A percentile compares a stretch with the other conserved stretches of the same genome.
phyloP scores from a whole-genome alignment of 1,140 invertebrate species.

The Pseudomyrmex cubaensis region DNA sequence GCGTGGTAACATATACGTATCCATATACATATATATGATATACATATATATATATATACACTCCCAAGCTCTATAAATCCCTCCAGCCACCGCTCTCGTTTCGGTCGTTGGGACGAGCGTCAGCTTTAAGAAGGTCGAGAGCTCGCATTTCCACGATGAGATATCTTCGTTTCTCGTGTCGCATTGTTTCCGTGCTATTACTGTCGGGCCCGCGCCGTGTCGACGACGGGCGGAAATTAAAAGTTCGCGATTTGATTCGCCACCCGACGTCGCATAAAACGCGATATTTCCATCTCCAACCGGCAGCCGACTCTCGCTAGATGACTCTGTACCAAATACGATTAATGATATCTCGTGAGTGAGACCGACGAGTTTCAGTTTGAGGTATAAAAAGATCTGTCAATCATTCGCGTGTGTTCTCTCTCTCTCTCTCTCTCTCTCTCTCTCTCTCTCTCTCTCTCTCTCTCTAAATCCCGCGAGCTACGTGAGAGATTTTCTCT shows the following conservation, averaged over 20 bases:
- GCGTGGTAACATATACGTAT: neutral
- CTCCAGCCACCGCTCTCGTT: neutral
- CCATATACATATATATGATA: too few species aligned
- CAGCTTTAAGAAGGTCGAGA: conserved; percentile 37
- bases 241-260: conserved; percentile 56
- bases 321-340: conserved; percentile 20
- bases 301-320: conserved; percentile 21
- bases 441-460: neutral
- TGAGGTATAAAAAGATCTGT: neutral
- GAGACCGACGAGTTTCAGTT: neutral
- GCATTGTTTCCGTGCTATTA: conserved; percentile 59
- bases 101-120: conserved; percentile 2
- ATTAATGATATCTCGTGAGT: conserved; percentile 28
- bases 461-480: too few species aligned
- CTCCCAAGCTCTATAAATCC: neutral
- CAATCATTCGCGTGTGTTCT: neutral
- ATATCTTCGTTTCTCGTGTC: conserved; percentile 40
- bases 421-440: neutral
- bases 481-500: neutral
- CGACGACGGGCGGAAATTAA: conserved; percentile 57
- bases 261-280: conserved; percentile 24
- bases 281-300: conserved; percentile 36
- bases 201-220: conserved; percentile 16
- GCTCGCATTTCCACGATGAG: conserved; percentile 46
- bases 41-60: neutral